Base-by-base conservation (phyloP, 2,888 invertebrate species). In the Ophion ellenae region DNA sequence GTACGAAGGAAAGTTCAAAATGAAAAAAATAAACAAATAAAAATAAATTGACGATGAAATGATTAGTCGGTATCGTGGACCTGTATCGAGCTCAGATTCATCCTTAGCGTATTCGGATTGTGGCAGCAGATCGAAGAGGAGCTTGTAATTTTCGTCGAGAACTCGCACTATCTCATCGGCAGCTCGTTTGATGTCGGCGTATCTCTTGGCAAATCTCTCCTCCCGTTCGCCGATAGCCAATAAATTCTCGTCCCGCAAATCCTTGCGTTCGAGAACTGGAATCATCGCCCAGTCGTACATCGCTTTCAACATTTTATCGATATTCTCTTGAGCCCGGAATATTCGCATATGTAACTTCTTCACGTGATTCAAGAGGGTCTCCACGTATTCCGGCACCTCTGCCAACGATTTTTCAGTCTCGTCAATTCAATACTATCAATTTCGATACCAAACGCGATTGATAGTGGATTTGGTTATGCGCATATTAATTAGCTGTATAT, bases 181-280 rank as follows among this genome's bases (percentile, higher is more conserved):
- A 28, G 96, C 96, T 0, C 92, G 92, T 0, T 91, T 87, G n/a
- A 96, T 94, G 80, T 94, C 93, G 0, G 91, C 90, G 86, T 94
- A 96, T 92, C 97, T 95, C 83, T 93, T 94, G 32, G 95, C 90
- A 28, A 96, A 94, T 88, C 96, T 94, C 5, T 95, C 95, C 6
- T 94, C 93, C 24, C 95, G 94, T 88, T 96, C 96, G 5, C 93
- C 94, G 2, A 96, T 94, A 45, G 95, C 95, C 1, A 97, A 92
- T 69, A 96, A 92, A 88, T 95, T 94, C 61, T 95, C 95, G 10
- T 95, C 95, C 90, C 96, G 96, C 0, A 95, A 95, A 89, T 97
- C 97, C 90, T 96, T 97, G 32, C 98, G 94, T 90, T 96, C 96
- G 91, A 97, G 97, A 9, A 99, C 94, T 0, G 98, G 97, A 17